phyloP scores from a whole-genome alignment of 2,888 invertebrate species.

The Tiliacea aurago region DNA sequence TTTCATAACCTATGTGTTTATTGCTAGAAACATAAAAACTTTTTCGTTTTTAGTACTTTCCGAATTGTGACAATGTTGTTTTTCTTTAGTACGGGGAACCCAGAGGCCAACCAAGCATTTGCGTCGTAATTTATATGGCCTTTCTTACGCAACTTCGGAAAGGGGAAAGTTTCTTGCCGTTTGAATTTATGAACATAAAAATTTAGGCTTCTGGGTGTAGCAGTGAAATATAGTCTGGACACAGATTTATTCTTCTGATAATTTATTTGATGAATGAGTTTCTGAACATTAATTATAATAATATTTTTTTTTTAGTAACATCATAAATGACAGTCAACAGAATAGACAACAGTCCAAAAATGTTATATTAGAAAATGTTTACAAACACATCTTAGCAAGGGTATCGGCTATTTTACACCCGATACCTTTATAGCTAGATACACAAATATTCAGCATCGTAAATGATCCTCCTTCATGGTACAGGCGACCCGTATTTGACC shows the following conservation, averaged over 20 bases:
- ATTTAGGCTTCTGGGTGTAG: slow-evolving; percentile 63
- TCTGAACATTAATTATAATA: background rate
- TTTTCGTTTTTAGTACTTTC: slow-evolving; percentile 64
- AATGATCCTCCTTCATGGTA: slow-evolving; percentile 32
- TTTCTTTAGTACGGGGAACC: slow-evolving; percentile 75
- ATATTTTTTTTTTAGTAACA: background rate
- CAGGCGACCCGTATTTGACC: slow-evolving; percentile 21
- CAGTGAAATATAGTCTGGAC: slow-evolving; percentile 58
- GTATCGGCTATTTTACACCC: slow-evolving; percentile 10
- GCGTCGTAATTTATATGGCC: slow-evolving; percentile 78
- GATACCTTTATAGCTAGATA: slow-evolving; percentile 15
- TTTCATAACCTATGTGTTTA: slow-evolving; percentile 56
- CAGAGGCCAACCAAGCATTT: slow-evolving; percentile 70
- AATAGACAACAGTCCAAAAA: background rate
- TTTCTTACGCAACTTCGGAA: slow-evolving; percentile 72
- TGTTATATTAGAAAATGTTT: background rate
- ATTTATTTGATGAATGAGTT: slow-evolving; percentile 13
- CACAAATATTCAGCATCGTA: slow-evolving; percentile 37
- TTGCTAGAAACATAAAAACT: slow-evolving; percentile 55
- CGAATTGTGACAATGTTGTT: slow-evolving; percentile 77
- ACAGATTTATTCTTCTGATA: slow-evolving; percentile 43
- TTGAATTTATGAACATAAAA: slow-evolving; percentile 75
- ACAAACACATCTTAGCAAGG: background rate
- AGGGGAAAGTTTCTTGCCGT: slow-evolving; percentile 74
- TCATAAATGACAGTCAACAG: background rate